Base-by-base conservation (phyloP, 92 coral and sea anemone genomes). In the Palythoa heliodiscus region DNA sequence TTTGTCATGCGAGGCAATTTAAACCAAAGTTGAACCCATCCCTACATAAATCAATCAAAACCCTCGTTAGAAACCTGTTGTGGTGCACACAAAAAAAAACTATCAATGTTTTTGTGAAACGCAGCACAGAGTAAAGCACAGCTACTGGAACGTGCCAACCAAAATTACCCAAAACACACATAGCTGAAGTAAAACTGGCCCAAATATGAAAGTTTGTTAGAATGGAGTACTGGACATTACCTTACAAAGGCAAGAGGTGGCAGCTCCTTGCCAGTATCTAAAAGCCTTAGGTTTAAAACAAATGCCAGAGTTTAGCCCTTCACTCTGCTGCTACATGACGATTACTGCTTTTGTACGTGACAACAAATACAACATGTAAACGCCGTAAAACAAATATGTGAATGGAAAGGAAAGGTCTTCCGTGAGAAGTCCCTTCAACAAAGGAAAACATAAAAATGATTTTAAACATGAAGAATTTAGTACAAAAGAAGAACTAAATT, bases 151-250 rank as follows among this genome's bases (percentile, higher is more conserved):
- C 57, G 40, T 11, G 58, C 20, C 20, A 19, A 5, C 20, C 38
- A 19, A 13, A 74, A 23, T 74, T 14, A 17, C 35, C 54, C 25
- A 15, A 5, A 10, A 72, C 48, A 54, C 29, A 25, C 20, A 10
- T 76, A 40, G 73, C 84, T 80, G 84, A 20, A 80, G 84, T 80
- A 80, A 80, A 80, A 66, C 84, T 80, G 84, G 84, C 84, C 84
- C 84, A 80, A 80, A 66, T 64, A 66, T 66, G 84, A 80, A 80
- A 80, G 35, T 80, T 48, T 66, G 73, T 20, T 50, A 35, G 66
- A 55, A 67, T 22, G 60, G 23, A 64, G 14, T 38, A 43, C 57
- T 48, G 60, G 64, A 80, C 35, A 16, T 22, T 80, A 80, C 84
- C 73, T 80, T 80, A 80, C 58, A 47, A 23, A 23, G 84, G 74